Evolutionary conservation across 2,888 invertebrate genomes (phyloP).

Genomic region (Drosophila lutescens): DNA sequence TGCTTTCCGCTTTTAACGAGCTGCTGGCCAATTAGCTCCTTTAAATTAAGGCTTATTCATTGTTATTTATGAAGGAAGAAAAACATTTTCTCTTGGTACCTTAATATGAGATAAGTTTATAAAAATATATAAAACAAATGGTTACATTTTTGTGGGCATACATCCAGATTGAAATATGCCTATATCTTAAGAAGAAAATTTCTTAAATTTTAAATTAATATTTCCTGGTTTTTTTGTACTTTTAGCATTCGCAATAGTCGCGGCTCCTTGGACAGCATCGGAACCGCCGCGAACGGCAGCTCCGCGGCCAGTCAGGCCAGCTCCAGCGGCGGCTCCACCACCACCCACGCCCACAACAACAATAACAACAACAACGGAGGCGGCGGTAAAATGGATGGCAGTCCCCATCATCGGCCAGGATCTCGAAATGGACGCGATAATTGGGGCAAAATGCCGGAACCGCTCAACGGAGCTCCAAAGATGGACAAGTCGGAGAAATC

Average conservation of each 20-base stretch:
- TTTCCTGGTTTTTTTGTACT: neutral
- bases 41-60: neutral
- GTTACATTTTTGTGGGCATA: too few relatives aligned
- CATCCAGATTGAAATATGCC: too few relatives aligned
- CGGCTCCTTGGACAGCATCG: constrained; percentile 84
- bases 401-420: constrained; percentile 73
- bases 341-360: constrained; percentile 46
- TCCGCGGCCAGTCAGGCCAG: constrained; percentile 82
- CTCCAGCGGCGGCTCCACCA: constrained; percentile 67
- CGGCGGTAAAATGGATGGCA: constrained; percentile 63
- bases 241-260: constrained; percentile 84
- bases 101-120: too few relatives aligned
- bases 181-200: too few relatives aligned
- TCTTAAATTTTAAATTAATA: too few relatives aligned
- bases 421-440: constrained; percentile 83
- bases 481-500: constrained; percentile 84
- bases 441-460: constrained; percentile 84
- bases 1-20: neutral
- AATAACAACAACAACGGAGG: constrained; percentile 49
- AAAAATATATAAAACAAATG: too few relatives aligned
- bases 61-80: neutral
- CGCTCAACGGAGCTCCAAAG: constrained; percentile 80
- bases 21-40: neutral
- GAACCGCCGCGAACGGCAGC: constrained; percentile 82
- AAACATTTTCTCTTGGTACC: too few relatives aligned